Conservation (phyloP, 1,140 invertebrate genomes). For the Procambarus clarkii region DNA sequence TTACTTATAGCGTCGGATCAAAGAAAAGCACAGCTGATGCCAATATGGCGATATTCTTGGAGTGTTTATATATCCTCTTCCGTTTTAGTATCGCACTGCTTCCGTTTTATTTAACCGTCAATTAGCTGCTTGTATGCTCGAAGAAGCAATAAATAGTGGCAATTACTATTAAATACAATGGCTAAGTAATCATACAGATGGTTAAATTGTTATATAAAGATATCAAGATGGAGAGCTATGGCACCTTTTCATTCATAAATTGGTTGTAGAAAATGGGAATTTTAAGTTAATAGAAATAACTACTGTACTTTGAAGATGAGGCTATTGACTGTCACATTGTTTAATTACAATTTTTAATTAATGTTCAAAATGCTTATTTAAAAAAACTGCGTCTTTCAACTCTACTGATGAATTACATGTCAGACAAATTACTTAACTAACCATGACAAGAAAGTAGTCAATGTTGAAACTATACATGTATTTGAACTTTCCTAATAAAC, state of each 20-base stretch:
- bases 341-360: no score
- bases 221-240: background rate
- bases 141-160: background rate
- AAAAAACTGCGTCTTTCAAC: no score
- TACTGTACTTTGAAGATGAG: no score
- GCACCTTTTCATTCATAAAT: slow-evolving; percentile 66
- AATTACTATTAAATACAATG: background rate
- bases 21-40: background rate
- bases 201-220: background rate
- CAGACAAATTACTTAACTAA: no score
- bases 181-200: background rate
- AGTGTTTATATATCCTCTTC: slow-evolving; percentile 53
- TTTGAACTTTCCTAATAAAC: no score
- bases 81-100: slow-evolving; percentile 39
- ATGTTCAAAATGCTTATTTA: no score
- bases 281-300: background rate
- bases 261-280: slow-evolving; percentile 49
- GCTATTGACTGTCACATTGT: no score
- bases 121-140: background rate
- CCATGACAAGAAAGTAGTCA: no score
- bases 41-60: background rate
- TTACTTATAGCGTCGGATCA: background rate
- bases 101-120: background rate
- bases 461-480: no score
- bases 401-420: no score